Base-by-base conservation (phyloP, 2,888 invertebrate species). In the Chironomus tentans region DNA sequence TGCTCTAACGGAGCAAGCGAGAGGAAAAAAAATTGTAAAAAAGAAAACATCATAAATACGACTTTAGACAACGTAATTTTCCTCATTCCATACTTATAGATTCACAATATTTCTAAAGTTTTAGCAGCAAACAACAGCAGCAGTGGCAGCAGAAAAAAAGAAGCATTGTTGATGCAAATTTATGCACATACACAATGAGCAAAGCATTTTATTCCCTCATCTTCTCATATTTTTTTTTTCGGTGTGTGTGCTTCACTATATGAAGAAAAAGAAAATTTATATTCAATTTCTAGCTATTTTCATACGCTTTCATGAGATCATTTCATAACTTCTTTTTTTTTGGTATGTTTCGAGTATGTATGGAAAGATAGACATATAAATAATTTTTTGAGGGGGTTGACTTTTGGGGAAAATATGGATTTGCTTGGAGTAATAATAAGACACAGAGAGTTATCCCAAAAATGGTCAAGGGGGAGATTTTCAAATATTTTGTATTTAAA, bases 21-120 rank as follows among this genome's bases (percentile, higher is more conserved):
- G 62, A 22, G 21, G 62, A 21, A 21, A 62, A 50, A 50, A 72
- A 61, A 28, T 18, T 28, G 48, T 21, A 62, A 38, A 38, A 38
- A 38, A 38, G 38, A 38, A 72, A 71, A 50, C 48, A 71, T 71
- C 71, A 71, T 72, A 72, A 72, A 72, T 62, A 72, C 18, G 62
- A 72, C 46, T 72, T 72, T 62, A 72, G 72, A 71, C 72, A 72
- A 62, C 72, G 72, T 72, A 72, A 72, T 72, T 72, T 72, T 72
- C 61, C 28, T 24, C 50, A 15, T 50, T 38, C n/a, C 15, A 5
- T 13, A n/a, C 13, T 38, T 38, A 38, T 38, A 38, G 38, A 38
- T 38, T 38, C 38, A 38, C 38, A 38, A 38, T 38, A 38, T 38
- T 38, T 38, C 38, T 38, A 38, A 38, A 38, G 38, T 38, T 38